These are phyloP conservation scores for Philaenus spumarius DNA, from an alignment of 1,140 invertebrate genomes.

Conservation along the genomic window DNA sequence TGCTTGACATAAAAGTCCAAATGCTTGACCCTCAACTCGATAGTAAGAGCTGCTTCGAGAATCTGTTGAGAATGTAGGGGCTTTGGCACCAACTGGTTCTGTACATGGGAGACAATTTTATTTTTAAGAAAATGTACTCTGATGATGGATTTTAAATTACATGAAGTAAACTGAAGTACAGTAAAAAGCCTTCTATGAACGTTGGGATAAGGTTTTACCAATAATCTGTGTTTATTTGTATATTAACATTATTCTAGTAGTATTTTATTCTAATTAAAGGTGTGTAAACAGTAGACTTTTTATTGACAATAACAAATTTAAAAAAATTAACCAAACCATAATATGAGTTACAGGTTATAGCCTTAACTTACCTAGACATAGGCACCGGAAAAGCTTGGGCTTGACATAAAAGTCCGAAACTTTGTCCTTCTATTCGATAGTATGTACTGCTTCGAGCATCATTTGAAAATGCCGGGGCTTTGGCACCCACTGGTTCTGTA, in stretches of 20 bases:
- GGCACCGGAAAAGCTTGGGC: conserved; percentile 56
- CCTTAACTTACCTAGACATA: conserved; percentile 28
- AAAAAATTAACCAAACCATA: no score
- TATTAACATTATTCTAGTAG: no score
- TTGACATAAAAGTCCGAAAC: conserved; percentile 52
- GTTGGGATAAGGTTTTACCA: no score
- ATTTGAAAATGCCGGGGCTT: conserved; percentile 36
- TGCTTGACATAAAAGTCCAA: conserved; percentile 55
- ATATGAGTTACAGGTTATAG: no score
- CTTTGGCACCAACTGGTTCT: conserved; percentile 37
- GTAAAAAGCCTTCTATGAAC: no score
- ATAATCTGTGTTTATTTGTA: no score
- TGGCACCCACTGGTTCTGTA: conserved; percentile 36
- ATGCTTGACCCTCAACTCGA: conserved; percentile 36
- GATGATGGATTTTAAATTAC: no score
- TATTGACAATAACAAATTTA: no score
- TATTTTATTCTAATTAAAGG: no score
- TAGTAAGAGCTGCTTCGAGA: conserved; percentile 59
- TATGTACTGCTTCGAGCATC: conserved; percentile 57
- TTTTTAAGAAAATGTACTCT: no score
- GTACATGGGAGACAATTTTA: conserved; percentile 40
- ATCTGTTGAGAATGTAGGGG: conserved; percentile 37
- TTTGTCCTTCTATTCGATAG: conserved; percentile 40
- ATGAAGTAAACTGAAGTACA: no score
- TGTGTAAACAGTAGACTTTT: no score